A percentile compares a stretch with the other conserved stretches of the same genome.
phyloP scores from a whole-genome alignment of 2,888 invertebrate genomes.

The Mactromeris polynyma region DNA sequence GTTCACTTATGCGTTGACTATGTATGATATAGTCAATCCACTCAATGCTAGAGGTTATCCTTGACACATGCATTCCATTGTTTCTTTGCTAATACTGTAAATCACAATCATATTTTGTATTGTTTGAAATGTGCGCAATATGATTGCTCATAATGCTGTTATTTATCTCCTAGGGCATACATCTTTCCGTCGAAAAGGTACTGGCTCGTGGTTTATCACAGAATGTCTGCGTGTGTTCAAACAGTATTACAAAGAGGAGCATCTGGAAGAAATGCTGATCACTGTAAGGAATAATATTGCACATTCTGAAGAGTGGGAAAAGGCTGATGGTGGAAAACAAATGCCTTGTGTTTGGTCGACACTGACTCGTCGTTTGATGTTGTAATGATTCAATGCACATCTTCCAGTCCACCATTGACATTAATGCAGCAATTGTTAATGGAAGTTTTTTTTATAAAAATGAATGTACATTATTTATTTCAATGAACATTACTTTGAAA shows the following conservation, averaged over 20 bases:
- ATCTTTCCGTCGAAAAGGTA: constrained; percentile 37
- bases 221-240: constrained; percentile 55
- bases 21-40: too few relatives aligned
- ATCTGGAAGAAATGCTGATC: constrained; percentile 72
- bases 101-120: too few relatives aligned
- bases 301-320: constrained; percentile 8
- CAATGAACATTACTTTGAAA: too few relatives aligned
- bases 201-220: constrained; percentile 69
- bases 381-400: background rate
- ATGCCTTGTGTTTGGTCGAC: constrained; percentile 72
- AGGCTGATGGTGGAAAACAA: constrained; percentile 49
- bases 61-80: too few relatives aligned
- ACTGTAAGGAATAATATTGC: constrained; percentile 64
- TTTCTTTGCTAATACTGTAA: too few relatives aligned
- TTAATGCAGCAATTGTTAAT: too few relatives aligned
- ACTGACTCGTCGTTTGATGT: constrained; percentile 61
- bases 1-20: too few relatives aligned
- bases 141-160: background rate
- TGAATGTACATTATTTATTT: too few relatives aligned
- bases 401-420: too few relatives aligned
- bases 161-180: constrained; percentile 29
- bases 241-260: constrained; percentile 32
- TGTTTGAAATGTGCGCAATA: too few relatives aligned
- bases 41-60: too few relatives aligned
- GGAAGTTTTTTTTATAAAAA: too few relatives aligned